Percentiles rank a stretch among this genome's conserved stretches.
Evolutionary conservation across 2,113 vertebrate genomes (phyloP).

Genomic region (Podilymbus podiceps): DNA sequence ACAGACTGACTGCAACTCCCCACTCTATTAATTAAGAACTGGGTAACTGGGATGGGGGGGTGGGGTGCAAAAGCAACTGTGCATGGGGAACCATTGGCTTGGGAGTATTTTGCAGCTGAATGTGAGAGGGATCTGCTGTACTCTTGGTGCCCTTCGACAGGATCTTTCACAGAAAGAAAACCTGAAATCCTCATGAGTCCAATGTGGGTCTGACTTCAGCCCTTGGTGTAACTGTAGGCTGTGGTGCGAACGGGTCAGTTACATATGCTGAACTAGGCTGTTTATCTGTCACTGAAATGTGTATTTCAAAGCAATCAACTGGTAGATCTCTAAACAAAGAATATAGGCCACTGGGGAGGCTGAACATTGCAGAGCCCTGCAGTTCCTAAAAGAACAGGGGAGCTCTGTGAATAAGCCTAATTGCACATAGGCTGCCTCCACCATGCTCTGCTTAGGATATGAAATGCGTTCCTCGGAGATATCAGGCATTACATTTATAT

Average conservation of each 20-base stretch:
- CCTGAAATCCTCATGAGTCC: not conserved
- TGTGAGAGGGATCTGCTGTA: not conserved
- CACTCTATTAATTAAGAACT: not conserved
- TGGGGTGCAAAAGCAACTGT: not conserved
- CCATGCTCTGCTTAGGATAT: not conserved
- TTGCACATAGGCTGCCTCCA: not conserved
- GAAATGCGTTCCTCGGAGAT: not conserved
- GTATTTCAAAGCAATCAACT: not conserved
- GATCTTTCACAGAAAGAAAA: not conserved
- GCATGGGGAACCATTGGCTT: not conserved
- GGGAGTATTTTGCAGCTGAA: not conserved
- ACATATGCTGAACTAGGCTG: not conserved
- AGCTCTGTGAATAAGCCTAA: not conserved
- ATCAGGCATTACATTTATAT: not conserved
- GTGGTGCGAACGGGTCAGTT: not conserved
- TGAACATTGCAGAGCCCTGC: accelerated
- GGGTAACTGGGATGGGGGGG: accelerated
- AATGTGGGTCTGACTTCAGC: not conserved
- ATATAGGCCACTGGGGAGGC: not conserved
- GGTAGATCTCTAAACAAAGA: not conserved
- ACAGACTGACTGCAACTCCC: not conserved
- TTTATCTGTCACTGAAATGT: not conserved
- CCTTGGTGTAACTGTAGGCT: not conserved
- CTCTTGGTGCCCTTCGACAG: not conserved
- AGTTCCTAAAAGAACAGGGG: not conserved